phyloP scores from a whole-genome alignment of 2,888 invertebrate species.

The Seladonia tumulorum region DNA sequence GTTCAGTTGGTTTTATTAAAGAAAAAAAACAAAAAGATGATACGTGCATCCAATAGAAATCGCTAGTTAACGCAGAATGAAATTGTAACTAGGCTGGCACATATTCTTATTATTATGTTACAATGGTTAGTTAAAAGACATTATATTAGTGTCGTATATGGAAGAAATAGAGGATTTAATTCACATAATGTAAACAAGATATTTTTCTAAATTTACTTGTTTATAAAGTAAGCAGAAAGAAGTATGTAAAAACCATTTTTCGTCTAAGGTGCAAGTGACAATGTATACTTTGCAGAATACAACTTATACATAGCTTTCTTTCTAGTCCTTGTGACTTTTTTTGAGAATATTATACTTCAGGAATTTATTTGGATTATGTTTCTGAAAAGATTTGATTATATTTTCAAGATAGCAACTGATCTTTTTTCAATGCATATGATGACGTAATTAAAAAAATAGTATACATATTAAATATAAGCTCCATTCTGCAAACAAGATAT shows the following conservation, averaged over 20 bases:
- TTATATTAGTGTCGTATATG: slow-evolving; percentile 55
- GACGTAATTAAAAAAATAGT: background rate
- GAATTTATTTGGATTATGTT: slow-evolving; percentile 13
- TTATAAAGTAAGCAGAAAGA: slow-evolving; percentile 28
- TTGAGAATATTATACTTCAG: slow-evolving; percentile 4
- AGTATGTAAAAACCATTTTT: slow-evolving; percentile 31
- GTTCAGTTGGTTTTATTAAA: slow-evolving; percentile 55
- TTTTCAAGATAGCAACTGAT: slow-evolving; percentile 14
- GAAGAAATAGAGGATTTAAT: slow-evolving; percentile 41
- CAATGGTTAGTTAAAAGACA: slow-evolving; percentile 58
- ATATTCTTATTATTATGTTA: slow-evolving; percentile 49
- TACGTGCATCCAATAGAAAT: slow-evolving; percentile 40
- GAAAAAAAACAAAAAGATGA: slow-evolving; percentile 39
- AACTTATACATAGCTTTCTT: slow-evolving; percentile 24
- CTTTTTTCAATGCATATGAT: slow-evolving; percentile 12
- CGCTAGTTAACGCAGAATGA: slow-evolving; percentile 43
- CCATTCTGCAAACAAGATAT: slow-evolving; percentile 38
- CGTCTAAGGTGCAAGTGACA: slow-evolving; percentile 33
- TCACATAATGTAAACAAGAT: slow-evolving; percentile 37
- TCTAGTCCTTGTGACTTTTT: background rate
- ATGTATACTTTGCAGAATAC: slow-evolving; percentile 42
- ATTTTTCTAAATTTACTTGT: slow-evolving; percentile 58
- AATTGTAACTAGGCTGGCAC: slow-evolving; percentile 51
- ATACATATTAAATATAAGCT: slow-evolving; percentile 26
- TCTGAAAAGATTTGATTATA: slow-evolving; percentile 5